These are phyloP conservation scores for Naso thynnoides DNA, from an alignment of 2,797 vertebrate species.

Conservation along the genomic window DNA sequence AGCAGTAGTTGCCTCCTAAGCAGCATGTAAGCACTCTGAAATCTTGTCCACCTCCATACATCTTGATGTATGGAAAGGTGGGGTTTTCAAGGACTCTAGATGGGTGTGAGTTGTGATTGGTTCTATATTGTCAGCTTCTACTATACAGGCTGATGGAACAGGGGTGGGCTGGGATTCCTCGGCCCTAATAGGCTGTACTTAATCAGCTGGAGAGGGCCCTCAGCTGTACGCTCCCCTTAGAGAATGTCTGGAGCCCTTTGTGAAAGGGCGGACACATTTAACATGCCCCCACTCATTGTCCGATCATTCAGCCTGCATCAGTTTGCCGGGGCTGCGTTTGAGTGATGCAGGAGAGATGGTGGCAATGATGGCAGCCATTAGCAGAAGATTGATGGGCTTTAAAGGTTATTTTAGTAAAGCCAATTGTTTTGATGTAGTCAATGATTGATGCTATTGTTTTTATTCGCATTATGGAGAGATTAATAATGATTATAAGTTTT, in stretches of 20 bases:
- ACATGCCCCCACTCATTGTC: conserved; percentile 59
- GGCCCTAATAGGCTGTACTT: conserved; percentile 64
- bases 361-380: conserved; percentile 65
- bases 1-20: conserved; percentile 13
- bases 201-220: conserved; percentile 74
- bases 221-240: conserved; percentile 36
- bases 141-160: conserved; percentile 30
- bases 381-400: conserved; percentile 65
- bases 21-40: conserved; percentile 32
- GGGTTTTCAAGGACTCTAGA: conserved; percentile 53
- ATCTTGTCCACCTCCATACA: conserved; percentile 33
- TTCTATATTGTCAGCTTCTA: conserved; percentile 50
- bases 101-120: conserved; percentile 63
- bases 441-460: conserved; percentile 71
- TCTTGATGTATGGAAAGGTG: conserved; percentile 48
- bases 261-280: conserved; percentile 63
- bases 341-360: conserved; percentile 52
- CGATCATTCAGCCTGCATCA: conserved; percentile 60
- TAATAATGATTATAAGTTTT: conserved; percentile 57
- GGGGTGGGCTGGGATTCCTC: conserved; percentile 35
- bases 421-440: conserved; percentile 65
- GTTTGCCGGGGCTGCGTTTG: conserved; percentile 43
- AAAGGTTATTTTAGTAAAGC: conserved; percentile 72
- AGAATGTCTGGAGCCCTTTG: conserved; percentile 48
- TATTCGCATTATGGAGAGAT: conserved; percentile 45